Conservation (phyloP, 2,113 vertebrate species). For the Crocuta crocuta region DNA sequence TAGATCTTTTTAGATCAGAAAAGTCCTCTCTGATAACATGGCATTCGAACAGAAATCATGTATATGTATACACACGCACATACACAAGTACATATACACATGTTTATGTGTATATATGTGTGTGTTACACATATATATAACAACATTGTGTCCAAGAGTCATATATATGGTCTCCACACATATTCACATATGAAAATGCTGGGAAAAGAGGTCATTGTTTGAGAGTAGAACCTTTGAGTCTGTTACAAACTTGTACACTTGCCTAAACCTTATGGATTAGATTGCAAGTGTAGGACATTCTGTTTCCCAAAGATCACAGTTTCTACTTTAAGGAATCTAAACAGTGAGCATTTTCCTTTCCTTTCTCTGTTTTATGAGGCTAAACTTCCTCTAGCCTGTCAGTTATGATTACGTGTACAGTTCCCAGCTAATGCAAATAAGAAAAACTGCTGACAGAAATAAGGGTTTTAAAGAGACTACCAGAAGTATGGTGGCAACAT, state of each 20-base stretch:
- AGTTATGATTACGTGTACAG: slow-evolving; percentile 61
- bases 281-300: slow-evolving; percentile 32
- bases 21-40: not conserved
- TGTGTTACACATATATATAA: not conserved
- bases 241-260: slow-evolving; percentile 50
- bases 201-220: not conserved
- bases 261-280: slow-evolving; percentile 61
- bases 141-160: not conserved
- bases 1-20: not conserved
- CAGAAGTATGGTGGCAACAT: slow-evolving; percentile 48
- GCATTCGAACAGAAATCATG: not conserved
- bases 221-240: not conserved
- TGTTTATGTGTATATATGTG: not conserved
- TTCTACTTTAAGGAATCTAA: slow-evolving; percentile 64
- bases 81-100: not conserved
- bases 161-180: not conserved
- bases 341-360: slow-evolving; percentile 54
- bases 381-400: slow-evolving; percentile 49
- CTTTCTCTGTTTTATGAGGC: slow-evolving; percentile 15
- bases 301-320: slow-evolving; percentile 61
- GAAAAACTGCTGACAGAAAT: slow-evolving; percentile 51
- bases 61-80: not conserved
- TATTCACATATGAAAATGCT: not conserved
- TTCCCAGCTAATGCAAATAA: slow-evolving; percentile 72
- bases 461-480: slow-evolving; percentile 62